Percentiles rank a stretch among this genome's conserved stretches.
Conservation (phyloP, 2,113 vertebrate species). For the Passerina amoena region DNA sequence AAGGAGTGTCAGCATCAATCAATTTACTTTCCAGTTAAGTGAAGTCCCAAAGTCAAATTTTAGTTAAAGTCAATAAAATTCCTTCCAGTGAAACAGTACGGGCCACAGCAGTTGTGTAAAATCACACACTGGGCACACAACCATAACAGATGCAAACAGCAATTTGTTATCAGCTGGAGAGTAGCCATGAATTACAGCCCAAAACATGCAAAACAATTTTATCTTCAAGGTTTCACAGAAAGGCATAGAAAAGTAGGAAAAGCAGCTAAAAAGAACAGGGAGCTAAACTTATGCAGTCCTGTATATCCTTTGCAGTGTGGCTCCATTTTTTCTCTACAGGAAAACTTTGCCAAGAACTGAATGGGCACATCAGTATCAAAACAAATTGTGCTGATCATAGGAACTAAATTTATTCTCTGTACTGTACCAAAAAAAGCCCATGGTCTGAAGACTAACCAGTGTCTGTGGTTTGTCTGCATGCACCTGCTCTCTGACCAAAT, state of each 20-base stretch:
- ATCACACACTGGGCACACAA: conserved; percentile 11
- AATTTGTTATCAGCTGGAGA: conserved; percentile 45
- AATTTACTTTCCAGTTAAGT: conserved; percentile 22
- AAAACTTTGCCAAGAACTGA: neutral
- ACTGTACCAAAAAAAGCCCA: neutral
- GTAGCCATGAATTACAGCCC: neutral
- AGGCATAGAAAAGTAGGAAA: neutral
- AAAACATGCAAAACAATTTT: neutral
- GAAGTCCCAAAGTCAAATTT: conserved; percentile 35
- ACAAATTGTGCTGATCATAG: neutral
- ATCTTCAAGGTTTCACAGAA: conserved; percentile 4
- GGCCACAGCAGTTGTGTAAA: conserved; percentile 43
- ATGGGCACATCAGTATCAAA: neutral
- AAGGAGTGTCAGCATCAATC: neutral
- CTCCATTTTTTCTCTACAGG: neutral
- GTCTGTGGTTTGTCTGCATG: neutral
- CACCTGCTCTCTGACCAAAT: neutral
- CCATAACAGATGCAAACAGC: conserved; percentile 37
- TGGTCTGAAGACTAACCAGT: neutral
- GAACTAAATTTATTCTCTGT: neutral
- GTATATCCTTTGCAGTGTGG: neutral
- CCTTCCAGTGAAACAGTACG: neutral
- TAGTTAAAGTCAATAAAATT: conserved; percentile 23
- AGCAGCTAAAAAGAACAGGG: neutral
- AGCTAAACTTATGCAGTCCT: neutral